These are phyloP conservation scores for Brenthis daphne DNA, from an alignment of 2,888 invertebrate genomes.

Conservation along the genomic window DNA sequence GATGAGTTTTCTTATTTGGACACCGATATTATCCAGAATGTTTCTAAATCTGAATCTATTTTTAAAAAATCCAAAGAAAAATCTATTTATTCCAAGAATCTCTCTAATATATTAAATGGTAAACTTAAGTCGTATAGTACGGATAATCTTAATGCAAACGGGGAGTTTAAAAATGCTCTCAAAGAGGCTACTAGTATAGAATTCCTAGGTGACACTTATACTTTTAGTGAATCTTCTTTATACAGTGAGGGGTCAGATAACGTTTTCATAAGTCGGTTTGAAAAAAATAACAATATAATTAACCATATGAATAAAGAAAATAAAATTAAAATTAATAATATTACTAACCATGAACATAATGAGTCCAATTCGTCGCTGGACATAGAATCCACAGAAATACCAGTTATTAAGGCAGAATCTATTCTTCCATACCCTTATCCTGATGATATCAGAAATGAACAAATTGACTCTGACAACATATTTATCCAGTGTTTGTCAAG, in stretches of 20 bases:
- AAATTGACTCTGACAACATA: conserved; percentile 19
- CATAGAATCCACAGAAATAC: conserved; percentile 44
- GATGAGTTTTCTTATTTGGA: conserved; percentile 47
- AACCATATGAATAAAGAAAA: conserved; percentile 38
- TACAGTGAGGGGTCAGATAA: conserved; percentile 67
- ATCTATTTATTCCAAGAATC: conserved; percentile 59
- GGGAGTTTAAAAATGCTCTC: conserved; percentile 59
- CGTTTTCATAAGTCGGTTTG: conserved; percentile 57
- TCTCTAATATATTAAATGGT: conserved; percentile 65
- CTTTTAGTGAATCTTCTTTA: conserved; percentile 59
- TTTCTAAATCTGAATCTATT: conserved; percentile 52
- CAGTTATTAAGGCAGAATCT: conserved; percentile 61
- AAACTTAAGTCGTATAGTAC: conserved; percentile 72
- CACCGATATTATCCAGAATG: conserved; percentile 30
- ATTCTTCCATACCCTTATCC: conserved; percentile 64
- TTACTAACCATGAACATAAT: not conserved
- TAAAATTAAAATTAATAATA: conserved; percentile 16
- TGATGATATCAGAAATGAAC: conserved; percentile 49
- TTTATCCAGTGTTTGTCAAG: conserved; percentile 41
- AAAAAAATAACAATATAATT: conserved; percentile 53
- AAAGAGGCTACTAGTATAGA: conserved; percentile 74
- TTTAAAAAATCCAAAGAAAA: conserved; percentile 47
- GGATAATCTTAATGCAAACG: conserved; percentile 62
- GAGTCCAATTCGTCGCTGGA: conserved; percentile 1
- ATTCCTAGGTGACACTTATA: conserved; percentile 51